phyloP scores from a whole-genome alignment of 2,888 invertebrate species.

The Terebella lapidaria region DNA sequence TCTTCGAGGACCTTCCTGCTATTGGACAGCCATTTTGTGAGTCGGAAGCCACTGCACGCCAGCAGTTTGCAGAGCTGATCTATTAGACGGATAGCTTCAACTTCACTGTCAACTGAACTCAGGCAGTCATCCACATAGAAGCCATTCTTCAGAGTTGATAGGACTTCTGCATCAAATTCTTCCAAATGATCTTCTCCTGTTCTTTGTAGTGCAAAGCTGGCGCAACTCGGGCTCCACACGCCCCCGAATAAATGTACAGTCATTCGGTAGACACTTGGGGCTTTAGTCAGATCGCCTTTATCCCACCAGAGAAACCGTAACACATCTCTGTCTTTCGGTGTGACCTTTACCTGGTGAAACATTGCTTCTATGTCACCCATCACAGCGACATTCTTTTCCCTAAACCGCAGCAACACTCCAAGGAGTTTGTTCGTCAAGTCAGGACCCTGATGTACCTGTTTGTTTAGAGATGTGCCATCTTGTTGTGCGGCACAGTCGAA shows the following conservation, averaged over 20 bases:
- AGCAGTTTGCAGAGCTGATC: background rate
- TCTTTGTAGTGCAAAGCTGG: background rate
- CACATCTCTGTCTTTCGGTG: background rate
- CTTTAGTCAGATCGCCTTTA: background rate
- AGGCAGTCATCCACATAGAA: slow-evolving; percentile 2
- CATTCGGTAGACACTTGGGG: background rate
- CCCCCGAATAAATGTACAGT: background rate
- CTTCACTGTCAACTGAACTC: background rate
- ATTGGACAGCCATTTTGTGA: background rate
- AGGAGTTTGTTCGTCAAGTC: slow-evolving; percentile 21
- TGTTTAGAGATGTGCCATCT: slow-evolving; percentile 16
- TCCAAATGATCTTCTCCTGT: background rate
- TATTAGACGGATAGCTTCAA: too few relatives aligned
- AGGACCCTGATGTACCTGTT: slow-evolving; percentile 16
- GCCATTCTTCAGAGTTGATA: background rate
- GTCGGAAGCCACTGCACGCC: background rate
- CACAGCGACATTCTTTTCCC: slow-evolving; percentile 12
- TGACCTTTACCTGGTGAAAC: slow-evolving; percentile 7
- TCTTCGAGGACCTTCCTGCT: background rate
- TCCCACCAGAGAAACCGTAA: slow-evolving; percentile 1
- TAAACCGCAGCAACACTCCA: slow-evolving; percentile 18
- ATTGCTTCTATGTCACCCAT: slow-evolving; percentile 3
- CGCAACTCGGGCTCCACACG: background rate
- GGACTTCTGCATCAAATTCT: background rate
- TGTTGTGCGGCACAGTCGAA: slow-evolving; percentile 12